Evolutionary conservation across 2,888 invertebrate species (phyloP).

Genomic region (Galeruca laticollis): DNA sequence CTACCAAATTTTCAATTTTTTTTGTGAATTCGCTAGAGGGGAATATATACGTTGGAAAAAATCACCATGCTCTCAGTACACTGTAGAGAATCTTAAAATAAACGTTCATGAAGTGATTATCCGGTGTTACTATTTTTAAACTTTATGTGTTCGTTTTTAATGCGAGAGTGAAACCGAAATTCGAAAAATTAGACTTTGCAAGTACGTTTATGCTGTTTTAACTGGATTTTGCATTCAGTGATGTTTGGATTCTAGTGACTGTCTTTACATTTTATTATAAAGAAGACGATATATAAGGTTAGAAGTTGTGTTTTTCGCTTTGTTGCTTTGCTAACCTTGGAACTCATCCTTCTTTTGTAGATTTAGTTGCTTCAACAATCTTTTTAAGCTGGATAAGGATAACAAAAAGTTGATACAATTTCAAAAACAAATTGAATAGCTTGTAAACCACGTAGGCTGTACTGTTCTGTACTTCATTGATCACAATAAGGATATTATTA

Average conservation of each 20-base stretch:
- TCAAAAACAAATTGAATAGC: too few species aligned
- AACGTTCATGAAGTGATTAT: conserved; percentile 12
- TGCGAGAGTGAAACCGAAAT: conserved; percentile 11
- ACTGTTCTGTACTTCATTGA: too few species aligned
- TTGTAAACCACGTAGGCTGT: too few species aligned
- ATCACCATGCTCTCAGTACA: conserved; percentile 24
- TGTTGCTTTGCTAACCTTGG: background rate
- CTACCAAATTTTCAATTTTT: conserved; percentile 27
- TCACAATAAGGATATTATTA: too few species aligned
- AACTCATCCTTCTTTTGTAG: background rate
- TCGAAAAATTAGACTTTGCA: conserved; percentile 9
- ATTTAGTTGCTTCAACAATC: background rate
- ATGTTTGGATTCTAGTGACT: conserved; percentile 6
- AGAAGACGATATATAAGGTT: conserved; percentile 10
- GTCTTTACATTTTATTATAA: background rate
- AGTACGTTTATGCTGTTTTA: background rate
- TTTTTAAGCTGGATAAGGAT: too few species aligned
- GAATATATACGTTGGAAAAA: conserved; percentile 27
- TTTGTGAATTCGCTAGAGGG: conserved; percentile 14
- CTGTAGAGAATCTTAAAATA: conserved; percentile 18
- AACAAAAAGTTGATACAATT: too few species aligned
- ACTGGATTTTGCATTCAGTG: background rate
- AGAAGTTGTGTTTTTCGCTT: background rate
- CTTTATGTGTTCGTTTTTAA: background rate
- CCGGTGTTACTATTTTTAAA: conserved; percentile 16